phyloP scores from a whole-genome alignment of 2,888 invertebrate genomes.

The Spodoptera littoralis region DNA sequence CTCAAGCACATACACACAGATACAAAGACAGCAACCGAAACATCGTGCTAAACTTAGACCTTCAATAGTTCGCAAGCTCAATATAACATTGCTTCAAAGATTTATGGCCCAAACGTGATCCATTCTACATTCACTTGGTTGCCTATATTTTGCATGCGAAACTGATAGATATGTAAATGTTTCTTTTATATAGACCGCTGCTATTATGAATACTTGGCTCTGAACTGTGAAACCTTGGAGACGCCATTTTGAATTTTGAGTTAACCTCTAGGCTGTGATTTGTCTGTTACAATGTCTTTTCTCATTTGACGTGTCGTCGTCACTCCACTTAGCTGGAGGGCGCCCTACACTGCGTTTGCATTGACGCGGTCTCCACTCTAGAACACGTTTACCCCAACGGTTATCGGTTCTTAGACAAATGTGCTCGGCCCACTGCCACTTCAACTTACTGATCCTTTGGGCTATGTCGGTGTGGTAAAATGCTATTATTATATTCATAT shows the following conservation, averaged over 20 bases:
- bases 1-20: conserved; percentile 13
- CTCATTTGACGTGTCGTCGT: too few relatives aligned
- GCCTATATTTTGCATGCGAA: conserved; percentile 58
- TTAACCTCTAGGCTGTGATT: not conserved
- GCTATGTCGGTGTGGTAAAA: too few relatives aligned
- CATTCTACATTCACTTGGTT: conserved; percentile 59
- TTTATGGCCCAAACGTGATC: conserved; percentile 68
- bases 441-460: too few relatives aligned
- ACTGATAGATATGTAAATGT: conserved; percentile 35
- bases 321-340: too few relatives aligned
- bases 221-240: not conserved
- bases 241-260: conserved; percentile 16
- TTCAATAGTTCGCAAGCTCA: conserved; percentile 49
- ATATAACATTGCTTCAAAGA: conserved; percentile 62
- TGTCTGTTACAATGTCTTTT: too few relatives aligned
- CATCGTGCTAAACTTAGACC: conserved; percentile 27
- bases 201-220: conserved; percentile 2
- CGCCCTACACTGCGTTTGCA: too few relatives aligned
- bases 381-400: too few relatives aligned
- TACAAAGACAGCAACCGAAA: conserved; percentile 28
- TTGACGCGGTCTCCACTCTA: too few relatives aligned
- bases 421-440: too few relatives aligned
- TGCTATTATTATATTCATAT: too few relatives aligned
- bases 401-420: too few relatives aligned
- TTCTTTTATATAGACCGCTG: conserved; percentile 16